Evolutionary conservation across 1,140 invertebrate species (phyloP).

Genomic region (Drosophila tani): DNA sequence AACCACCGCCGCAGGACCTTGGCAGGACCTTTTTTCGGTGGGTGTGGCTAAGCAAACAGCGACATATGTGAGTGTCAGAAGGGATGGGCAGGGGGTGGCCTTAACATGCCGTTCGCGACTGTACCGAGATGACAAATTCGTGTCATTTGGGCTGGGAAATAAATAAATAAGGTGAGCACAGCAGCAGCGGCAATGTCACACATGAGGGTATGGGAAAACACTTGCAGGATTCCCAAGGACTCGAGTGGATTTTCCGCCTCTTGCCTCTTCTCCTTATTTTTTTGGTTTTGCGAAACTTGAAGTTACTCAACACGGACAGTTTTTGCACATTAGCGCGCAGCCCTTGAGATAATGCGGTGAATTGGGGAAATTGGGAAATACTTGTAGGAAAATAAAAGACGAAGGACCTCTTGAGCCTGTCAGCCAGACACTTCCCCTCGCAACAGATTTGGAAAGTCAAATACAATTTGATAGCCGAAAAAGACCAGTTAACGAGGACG

Average conservation of each 20-base stretch:
- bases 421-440: constrained; percentile 50
- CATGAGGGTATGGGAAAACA: constrained; percentile 38
- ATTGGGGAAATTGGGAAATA: constrained; percentile 33
- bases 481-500: constrained; percentile 46
- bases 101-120: constrained; percentile 40
- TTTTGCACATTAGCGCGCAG: constrained; percentile 76
- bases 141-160: constrained; percentile 66
- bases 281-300: constrained; percentile 35
- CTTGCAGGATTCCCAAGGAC: constrained; percentile 63
- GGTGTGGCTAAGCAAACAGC: constrained; percentile 67
- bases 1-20: constrained; percentile 30
- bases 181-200: constrained; percentile 42
- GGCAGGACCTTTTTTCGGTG: constrained; percentile 19
- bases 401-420: constrained; percentile 63
- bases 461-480: constrained; percentile 73
- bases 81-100: constrained; percentile 11
- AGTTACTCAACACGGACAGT: constrained; percentile 57
- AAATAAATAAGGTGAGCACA: constrained; percentile 67
- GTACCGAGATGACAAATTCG: constrained; percentile 74
- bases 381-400: constrained; percentile 24
- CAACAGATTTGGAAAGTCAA: constrained; percentile 78
- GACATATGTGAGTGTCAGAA: constrained; percentile 63
- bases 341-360: constrained; percentile 69
- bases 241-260: constrained; percentile 47
- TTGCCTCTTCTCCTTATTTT: neutral